Conservation (phyloP, 2,113 vertebrate genomes). For the Rhabdornis inornatus region DNA sequence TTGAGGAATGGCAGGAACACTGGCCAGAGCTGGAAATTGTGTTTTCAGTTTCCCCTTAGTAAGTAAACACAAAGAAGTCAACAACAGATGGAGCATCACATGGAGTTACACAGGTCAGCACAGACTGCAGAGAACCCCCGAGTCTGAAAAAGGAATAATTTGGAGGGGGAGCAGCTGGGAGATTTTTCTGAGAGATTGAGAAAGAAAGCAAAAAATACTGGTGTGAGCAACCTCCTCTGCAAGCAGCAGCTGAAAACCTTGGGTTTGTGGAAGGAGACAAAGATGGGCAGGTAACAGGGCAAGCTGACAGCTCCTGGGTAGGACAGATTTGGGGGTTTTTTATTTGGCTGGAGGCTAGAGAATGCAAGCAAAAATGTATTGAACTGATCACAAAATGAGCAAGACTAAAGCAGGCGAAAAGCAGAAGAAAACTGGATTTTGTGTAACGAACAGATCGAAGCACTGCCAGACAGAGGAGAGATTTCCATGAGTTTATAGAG, state of each 20-base stretch:
- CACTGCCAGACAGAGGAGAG: not conserved
- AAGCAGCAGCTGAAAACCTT: not conserved
- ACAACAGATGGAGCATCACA: constrained; percentile 58
- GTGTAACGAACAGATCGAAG: not conserved
- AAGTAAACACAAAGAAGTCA: constrained; percentile 47
- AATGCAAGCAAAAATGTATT: not conserved
- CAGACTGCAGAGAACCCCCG: not conserved
- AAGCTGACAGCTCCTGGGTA: not conserved
- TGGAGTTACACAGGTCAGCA: constrained; percentile 18
- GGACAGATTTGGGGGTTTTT: not conserved
- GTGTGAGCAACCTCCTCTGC: not conserved
- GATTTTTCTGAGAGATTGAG: not conserved
- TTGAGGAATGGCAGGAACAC: constrained; percentile 7
- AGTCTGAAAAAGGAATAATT: not conserved
- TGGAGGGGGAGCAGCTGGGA: not conserved
- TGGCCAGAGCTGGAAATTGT: constrained; percentile 25
- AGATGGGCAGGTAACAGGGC: not conserved
- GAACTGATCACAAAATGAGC: not conserved
- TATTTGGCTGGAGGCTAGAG: not conserved
- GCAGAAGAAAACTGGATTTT: not conserved
- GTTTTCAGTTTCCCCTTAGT: not conserved
- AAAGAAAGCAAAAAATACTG: not conserved
- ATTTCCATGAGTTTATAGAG: not conserved
- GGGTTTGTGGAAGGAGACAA: not conserved
- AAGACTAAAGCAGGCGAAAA: not conserved